phyloP scores from a whole-genome alignment of 1,140 invertebrate species.

The Lasioglossum albipes region DNA sequence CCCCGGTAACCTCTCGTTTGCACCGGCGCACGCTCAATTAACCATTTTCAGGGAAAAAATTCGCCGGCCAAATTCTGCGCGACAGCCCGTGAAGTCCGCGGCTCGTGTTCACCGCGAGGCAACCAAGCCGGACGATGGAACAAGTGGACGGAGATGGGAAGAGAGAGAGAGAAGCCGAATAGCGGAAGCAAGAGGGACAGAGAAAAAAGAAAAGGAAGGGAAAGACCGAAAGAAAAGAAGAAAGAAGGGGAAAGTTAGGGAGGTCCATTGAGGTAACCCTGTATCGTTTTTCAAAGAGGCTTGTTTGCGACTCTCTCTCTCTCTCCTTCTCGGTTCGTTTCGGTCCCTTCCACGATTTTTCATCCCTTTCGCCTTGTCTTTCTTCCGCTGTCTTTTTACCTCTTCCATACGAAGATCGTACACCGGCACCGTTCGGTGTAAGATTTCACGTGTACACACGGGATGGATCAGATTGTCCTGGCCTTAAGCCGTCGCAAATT shows the following conservation, averaged over 20 bases:
- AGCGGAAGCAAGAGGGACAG: slow-evolving; percentile 26
- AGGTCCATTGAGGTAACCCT: slow-evolving; percentile 55
- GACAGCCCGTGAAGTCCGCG: slow-evolving; percentile 76
- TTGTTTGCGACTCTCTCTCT: too few species aligned
- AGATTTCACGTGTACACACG: slow-evolving; percentile 73
- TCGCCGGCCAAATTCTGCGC: slow-evolving; percentile 74
- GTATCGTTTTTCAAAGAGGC: slow-evolving; percentile 73
- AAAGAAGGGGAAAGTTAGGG: slow-evolving; percentile 40
- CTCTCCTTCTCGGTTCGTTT: too few species aligned
- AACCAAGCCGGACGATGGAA: slow-evolving; percentile 28
- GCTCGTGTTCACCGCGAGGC: slow-evolving; percentile 70
- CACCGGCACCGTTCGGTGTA: slow-evolving; percentile 62
- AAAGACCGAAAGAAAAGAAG: background rate
- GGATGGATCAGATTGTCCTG: slow-evolving; percentile 73
- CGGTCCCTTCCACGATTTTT: too few species aligned
- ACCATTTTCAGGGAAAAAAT: slow-evolving; percentile 74
- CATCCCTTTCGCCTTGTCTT: background rate
- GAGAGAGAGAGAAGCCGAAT: slow-evolving; percentile 37
- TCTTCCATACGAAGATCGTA: slow-evolving; percentile 56
- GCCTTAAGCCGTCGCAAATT: slow-evolving; percentile 77
- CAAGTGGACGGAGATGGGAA: slow-evolving; percentile 8
- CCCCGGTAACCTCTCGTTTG: slow-evolving; percentile 63
- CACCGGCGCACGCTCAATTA: slow-evolving; percentile 75
- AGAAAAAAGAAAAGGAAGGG: slow-evolving; percentile 22
- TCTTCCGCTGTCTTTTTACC: slow-evolving; percentile 49